These are phyloP conservation scores for Chloropsis cyanopogon DNA, from an alignment of 2,113 vertebrate species.

Conservation along the genomic window DNA sequence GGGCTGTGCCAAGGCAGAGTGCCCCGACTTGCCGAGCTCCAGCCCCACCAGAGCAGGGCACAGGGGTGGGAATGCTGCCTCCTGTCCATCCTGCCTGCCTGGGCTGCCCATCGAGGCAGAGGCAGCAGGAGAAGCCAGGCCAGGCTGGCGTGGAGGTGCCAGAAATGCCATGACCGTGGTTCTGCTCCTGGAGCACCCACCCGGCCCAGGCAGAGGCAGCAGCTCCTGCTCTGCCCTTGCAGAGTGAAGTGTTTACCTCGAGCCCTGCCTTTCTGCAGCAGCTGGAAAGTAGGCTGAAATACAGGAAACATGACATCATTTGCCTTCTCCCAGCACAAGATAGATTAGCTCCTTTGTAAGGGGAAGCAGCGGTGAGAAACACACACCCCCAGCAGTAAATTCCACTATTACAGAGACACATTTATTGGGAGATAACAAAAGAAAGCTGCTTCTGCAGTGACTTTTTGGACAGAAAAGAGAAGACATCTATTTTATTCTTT, in stretches of 20 bases:
- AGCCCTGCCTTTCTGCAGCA: constrained; percentile 31
- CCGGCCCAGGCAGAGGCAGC: background rate
- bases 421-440: constrained; percentile 65
- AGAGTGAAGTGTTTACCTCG: background rate
- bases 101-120: background rate
- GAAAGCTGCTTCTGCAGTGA: constrained; percentile 61
- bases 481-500: constrained; percentile 58
- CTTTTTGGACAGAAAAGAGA: constrained; percentile 52
- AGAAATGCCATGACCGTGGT: accelerated
- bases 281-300: constrained; percentile 50
- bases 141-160: background rate
- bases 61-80: background rate
- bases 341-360: constrained; percentile 48
- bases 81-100: accelerated
- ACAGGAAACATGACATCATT: constrained; percentile 56
- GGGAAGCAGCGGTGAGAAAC: constrained; percentile 59
- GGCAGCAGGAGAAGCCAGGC: accelerated
- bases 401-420: constrained; percentile 53
- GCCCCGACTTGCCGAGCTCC: background rate
- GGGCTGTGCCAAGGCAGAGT: background rate
- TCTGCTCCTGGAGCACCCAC: background rate
- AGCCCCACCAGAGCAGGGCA: background rate
- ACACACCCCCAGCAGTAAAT: constrained; percentile 60
- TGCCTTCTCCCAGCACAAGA: constrained; percentile 51
- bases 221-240: background rate